A percentile compares a stretch with the other conserved stretches of the same genome.
Evolutionary conservation across 2,113 vertebrate species (phyloP).

Genomic region (Cyrtonyx montezumae): DNA sequence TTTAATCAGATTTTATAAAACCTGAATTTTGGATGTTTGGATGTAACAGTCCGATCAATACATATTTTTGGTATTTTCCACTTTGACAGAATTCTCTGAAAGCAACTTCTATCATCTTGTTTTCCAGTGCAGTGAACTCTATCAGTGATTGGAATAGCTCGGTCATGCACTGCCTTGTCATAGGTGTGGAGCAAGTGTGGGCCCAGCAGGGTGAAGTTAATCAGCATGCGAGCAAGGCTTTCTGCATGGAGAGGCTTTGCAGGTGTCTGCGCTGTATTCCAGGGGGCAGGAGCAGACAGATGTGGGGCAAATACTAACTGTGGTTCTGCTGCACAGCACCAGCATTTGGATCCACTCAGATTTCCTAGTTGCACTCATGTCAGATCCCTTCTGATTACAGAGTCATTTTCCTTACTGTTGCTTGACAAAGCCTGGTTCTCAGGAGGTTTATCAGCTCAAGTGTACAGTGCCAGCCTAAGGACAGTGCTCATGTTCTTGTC

Average conservation of each 20-base stretch:
- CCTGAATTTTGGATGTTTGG: background rate
- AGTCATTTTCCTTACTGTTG: background rate
- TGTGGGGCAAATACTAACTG: fast-evolving
- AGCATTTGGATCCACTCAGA: fast-evolving
- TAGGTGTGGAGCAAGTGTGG: background rate
- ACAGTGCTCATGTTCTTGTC: background rate
- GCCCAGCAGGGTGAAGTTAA: background rate
- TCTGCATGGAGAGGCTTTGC: background rate
- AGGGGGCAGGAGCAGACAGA: fast-evolving
- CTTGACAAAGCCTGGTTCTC: background rate
- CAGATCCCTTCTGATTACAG: background rate
- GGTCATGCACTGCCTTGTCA: background rate
- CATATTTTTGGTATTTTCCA: background rate
- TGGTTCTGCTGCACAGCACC: background rate
- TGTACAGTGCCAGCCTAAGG: background rate
- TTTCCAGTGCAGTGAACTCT: background rate
- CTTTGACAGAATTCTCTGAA: background rate
- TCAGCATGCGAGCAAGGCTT: background rate
- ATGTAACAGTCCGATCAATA: background rate
- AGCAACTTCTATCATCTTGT: background rate
- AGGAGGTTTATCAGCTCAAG: background rate
- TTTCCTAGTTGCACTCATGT: background rate
- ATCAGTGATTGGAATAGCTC: background rate
- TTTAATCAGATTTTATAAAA: background rate
- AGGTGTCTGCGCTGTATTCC: background rate